Evolutionary conservation across 2,888 invertebrate species (phyloP).

Genomic region (Prionchulus punctatus): DNA sequence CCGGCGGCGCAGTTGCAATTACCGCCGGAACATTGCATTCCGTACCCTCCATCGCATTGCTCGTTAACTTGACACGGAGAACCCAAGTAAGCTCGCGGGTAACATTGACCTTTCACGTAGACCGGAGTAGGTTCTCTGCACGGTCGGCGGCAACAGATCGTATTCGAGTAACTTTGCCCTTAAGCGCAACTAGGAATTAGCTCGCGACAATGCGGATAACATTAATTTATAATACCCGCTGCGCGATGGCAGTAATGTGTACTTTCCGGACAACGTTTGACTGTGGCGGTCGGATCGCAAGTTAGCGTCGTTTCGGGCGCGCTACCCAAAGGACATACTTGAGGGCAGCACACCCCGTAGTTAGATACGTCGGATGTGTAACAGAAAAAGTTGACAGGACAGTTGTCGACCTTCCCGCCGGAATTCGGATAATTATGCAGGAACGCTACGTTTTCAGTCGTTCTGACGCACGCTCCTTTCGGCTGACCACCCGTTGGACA

Average conservation of each 20-base stretch:
- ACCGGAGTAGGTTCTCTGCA: slow-evolving; percentile 4
- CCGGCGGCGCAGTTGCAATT: background rate
- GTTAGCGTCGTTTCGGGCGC: background rate
- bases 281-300: background rate
- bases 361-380: background rate
- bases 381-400: background rate
- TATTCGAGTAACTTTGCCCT: background rate
- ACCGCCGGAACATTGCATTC: slow-evolving; percentile 4
- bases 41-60: slow-evolving; percentile 9
- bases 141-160: slow-evolving; percentile 7
- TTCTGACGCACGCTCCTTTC: background rate
- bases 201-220: no score
- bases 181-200: no score
- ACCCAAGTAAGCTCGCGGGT: background rate
- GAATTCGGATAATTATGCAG: background rate
- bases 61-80: slow-evolving; percentile 1
- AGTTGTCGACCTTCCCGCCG: background rate
- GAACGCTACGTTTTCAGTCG: background rate
- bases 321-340: background rate
- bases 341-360: background rate
- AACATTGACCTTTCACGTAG: slow-evolving; percentile 6
- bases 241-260: slow-evolving; percentile 1
- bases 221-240: no score
- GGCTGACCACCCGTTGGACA: background rate
- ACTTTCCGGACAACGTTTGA: background rate